Evolutionary conservation across 2,113 vertebrate species (phyloP).

Genomic region (Poicephalus meyeri): DNA sequence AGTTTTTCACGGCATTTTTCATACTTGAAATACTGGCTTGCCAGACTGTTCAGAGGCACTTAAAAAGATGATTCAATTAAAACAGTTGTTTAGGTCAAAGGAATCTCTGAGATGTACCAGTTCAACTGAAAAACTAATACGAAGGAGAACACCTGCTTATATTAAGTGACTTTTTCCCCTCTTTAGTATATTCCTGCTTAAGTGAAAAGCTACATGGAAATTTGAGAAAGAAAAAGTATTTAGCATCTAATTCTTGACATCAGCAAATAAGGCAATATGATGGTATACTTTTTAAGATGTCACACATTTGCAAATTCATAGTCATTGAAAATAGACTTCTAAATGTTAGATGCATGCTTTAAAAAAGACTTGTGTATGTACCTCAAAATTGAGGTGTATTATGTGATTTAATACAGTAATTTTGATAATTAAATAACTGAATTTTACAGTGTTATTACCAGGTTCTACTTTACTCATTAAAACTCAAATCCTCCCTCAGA

Average conservation of each 20-base stretch:
- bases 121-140: background rate
- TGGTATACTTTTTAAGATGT: background rate
- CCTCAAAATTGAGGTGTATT: background rate
- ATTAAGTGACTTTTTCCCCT: background rate
- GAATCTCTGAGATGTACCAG: background rate
- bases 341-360: background rate
- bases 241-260: background rate
- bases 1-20: background rate
- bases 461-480: background rate
- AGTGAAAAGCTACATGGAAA: background rate
- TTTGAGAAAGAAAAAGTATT: background rate
- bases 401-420: background rate
- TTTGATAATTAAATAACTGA: background rate
- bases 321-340: background rate
- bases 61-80: background rate
- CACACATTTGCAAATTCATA: background rate
- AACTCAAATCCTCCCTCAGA: background rate
- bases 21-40: background rate
- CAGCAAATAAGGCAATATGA: background rate
- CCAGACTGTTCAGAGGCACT: background rate
- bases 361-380: background rate
- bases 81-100: background rate
- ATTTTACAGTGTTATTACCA: background rate
- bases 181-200: background rate
- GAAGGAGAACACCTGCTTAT: background rate